phyloP scores from a whole-genome alignment of 2,113 vertebrate genomes.

The Gopherus evgoodei region DNA sequence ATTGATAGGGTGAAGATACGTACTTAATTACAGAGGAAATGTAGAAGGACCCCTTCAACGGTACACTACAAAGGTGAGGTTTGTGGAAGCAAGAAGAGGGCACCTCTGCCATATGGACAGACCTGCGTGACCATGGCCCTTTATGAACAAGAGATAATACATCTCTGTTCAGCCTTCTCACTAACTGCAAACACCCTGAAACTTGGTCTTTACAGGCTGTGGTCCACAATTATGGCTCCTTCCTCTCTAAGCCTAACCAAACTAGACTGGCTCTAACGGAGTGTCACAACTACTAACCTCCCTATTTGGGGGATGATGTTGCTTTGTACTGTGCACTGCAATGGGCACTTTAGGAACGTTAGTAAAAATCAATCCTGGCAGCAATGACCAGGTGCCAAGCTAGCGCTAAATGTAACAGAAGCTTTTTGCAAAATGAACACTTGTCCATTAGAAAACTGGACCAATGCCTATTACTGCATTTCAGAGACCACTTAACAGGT shows the following conservation, averaged over 20 bases:
- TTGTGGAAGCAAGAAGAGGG: neutral
- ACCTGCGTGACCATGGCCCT: neutral
- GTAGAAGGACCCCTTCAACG: neutral
- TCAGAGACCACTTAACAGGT: neutral
- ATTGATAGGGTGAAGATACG: neutral
- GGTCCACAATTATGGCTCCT: neutral
- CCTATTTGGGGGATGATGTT: accelerated
- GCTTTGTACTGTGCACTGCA: neutral
- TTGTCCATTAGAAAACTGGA: neutral
- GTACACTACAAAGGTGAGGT: accelerated
- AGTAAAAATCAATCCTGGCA: neutral
- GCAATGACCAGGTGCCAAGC: neutral
- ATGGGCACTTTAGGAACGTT: accelerated
- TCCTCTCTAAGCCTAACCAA: accelerated
- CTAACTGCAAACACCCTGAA: neutral
- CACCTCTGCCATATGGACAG: neutral
- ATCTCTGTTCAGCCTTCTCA: neutral
- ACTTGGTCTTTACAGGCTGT: neutral
- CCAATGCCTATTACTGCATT: neutral
- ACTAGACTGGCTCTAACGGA: accelerated
- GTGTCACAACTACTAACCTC: neutral
- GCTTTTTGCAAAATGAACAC: neutral
- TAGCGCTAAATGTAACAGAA: neutral
- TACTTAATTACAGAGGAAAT: neutral
- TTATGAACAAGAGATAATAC: neutral